phyloP scores from a whole-genome alignment of 2,113 vertebrate genomes.

The Ictalurus punctatus region DNA sequence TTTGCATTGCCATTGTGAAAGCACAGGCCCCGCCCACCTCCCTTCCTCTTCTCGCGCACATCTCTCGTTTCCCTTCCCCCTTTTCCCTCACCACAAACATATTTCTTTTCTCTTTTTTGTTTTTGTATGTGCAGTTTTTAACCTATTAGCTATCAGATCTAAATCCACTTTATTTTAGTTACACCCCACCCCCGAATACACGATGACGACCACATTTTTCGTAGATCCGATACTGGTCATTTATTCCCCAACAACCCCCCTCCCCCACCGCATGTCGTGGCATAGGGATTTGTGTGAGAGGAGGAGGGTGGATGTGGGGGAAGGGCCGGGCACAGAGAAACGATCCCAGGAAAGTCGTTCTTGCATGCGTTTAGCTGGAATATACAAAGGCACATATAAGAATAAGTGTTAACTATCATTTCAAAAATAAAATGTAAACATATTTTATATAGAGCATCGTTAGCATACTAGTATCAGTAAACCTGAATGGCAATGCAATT shows the following conservation, averaged over 20 bases:
- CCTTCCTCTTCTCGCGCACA: constrained; percentile 54
- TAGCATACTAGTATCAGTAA: not conserved
- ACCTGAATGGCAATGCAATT: not conserved
- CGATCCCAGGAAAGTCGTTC: constrained; percentile 1
- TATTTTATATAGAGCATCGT: not conserved
- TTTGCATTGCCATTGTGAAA: not conserved
- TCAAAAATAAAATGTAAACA: not conserved
- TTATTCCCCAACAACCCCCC: too few relatives aligned
- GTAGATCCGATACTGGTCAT: not conserved
- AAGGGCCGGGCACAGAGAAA: not conserved
- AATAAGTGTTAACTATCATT: not conserved
- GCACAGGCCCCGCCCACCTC: constrained; percentile 59
- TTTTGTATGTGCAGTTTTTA: not conserved
- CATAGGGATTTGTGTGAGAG: not conserved
- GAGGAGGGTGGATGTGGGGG: not conserved
- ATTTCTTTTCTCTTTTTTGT: not conserved
- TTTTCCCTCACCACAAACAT: not conserved
- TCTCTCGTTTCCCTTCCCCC: not conserved
- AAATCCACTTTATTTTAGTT: not conserved
- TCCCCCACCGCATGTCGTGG: not conserved
- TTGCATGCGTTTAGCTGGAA: too few relatives aligned
- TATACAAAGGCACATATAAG: not conserved
- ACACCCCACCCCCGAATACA: not conserved
- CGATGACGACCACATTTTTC: not conserved
- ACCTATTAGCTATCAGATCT: too few relatives aligned